Conservation (phyloP, 1,140 invertebrate species). For the Ceratoteleas bidentatus region DNA sequence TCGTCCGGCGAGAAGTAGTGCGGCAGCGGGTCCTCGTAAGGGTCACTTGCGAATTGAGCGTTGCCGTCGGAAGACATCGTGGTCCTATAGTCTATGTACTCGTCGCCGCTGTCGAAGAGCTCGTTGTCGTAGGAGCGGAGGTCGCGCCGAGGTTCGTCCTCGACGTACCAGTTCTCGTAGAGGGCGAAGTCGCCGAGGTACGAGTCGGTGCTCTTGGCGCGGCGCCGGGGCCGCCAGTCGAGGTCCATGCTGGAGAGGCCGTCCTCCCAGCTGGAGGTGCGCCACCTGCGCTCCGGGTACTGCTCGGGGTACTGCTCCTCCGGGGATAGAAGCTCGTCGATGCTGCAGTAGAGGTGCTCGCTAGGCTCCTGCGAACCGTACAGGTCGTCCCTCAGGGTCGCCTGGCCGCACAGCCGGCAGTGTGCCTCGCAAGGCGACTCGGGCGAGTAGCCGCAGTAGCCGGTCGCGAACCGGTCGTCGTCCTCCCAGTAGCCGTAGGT, state of each 20-base stretch:
- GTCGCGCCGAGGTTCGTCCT: slow-evolving; percentile 55
- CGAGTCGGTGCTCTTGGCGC: slow-evolving; percentile 74
- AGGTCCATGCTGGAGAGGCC: too few relatives aligned
- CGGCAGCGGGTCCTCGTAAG: slow-evolving; percentile 57
- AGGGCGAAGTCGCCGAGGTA: slow-evolving; percentile 69
- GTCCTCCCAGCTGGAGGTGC: slow-evolving; percentile 49
- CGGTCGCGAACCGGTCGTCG: too few relatives aligned
- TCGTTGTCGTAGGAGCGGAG: slow-evolving; percentile 55
- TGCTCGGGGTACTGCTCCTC: slow-evolving; percentile 56
- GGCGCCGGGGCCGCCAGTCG: slow-evolving; percentile 51
- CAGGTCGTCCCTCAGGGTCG: slow-evolving; percentile 59
- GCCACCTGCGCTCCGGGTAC: slow-evolving; percentile 53
- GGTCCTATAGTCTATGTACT: slow-evolving; percentile 51
- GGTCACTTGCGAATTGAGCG: slow-evolving; percentile 64
- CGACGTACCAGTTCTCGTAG: slow-evolving; percentile 67
- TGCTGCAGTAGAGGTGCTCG: slow-evolving; percentile 78
- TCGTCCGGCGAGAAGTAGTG: slow-evolving; percentile 69
- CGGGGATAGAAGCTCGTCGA: slow-evolving; percentile 72
- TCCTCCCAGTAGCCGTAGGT: too few relatives aligned
- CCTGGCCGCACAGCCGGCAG: slow-evolving; percentile 46
- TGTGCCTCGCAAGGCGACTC: slow-evolving; percentile 32
- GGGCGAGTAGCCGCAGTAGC: slow-evolving; percentile 62
- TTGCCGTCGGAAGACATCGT: slow-evolving; percentile 55
- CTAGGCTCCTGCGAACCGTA: slow-evolving; percentile 65
- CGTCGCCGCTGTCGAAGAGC: slow-evolving; percentile 55